Percentiles rank a stretch among this genome's conserved stretches.
Conservation (phyloP, 2,888 invertebrate species). For the Polia nebulosa region DNA sequence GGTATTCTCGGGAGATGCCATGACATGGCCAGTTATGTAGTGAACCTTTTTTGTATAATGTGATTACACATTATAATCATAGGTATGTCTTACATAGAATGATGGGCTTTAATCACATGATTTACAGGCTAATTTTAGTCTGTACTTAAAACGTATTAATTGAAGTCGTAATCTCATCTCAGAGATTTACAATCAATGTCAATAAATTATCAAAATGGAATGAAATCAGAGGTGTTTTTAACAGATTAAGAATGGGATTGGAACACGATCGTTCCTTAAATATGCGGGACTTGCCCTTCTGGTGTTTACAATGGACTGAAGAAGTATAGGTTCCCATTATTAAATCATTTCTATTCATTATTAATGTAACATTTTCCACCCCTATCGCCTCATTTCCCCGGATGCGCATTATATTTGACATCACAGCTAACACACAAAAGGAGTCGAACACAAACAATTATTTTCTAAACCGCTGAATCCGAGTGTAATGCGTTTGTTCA, state of each 20-base stretch:
- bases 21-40: not conserved
- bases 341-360: not conserved
- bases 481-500: conserved; percentile 45
- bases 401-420: conserved; percentile 43
- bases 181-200: too few relatives aligned
- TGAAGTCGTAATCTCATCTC: too few relatives aligned
- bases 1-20: not conserved
- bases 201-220: not conserved
- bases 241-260: not conserved
- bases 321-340: not conserved
- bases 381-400: conserved; percentile 25
- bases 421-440: conserved; percentile 47
- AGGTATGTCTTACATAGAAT: too few relatives aligned
- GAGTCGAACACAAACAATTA: conserved; percentile 59
- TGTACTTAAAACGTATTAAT: too few relatives aligned
- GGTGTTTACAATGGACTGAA: not conserved
- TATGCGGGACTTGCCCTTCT: not conserved
- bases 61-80: too few relatives aligned
- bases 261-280: not conserved
- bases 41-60: not conserved
- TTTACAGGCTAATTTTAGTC: not conserved
- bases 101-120: too few relatives aligned
- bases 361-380: conserved; percentile 22
- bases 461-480: conserved; percentile 58
- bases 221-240: not conserved